phyloP scores from a whole-genome alignment of 2,113 vertebrate species.

The Oceanites oceanicus region DNA sequence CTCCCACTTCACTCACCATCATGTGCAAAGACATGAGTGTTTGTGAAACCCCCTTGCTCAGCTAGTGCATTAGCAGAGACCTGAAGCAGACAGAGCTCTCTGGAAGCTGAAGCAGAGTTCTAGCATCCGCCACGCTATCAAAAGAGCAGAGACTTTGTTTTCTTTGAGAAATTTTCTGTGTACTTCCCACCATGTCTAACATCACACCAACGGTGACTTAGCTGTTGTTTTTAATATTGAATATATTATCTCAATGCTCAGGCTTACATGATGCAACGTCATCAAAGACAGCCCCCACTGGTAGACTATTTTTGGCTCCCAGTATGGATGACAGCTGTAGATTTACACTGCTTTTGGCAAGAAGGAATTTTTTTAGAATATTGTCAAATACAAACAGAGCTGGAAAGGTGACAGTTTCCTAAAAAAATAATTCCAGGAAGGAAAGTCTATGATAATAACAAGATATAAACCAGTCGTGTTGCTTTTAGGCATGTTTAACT shows the following conservation, averaged over 20 bases:
- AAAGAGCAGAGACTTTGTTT: not conserved
- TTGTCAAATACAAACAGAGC: conserved; percentile 44
- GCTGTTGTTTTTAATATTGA: not conserved
- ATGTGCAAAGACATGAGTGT: not conserved
- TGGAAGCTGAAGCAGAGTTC: not conserved
- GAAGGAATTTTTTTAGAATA: not conserved
- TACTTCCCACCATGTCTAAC: not conserved
- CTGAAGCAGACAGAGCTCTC: not conserved
- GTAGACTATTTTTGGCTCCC: not conserved
- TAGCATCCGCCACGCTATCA: not conserved
- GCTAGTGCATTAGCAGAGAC: not conserved
- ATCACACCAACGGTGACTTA: not conserved
- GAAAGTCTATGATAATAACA: conserved; percentile 25
- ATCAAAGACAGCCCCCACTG: not conserved
- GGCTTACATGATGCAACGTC: not conserved
- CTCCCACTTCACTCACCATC: not conserved
- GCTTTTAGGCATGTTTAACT: conserved; percentile 7
- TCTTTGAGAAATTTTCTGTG: not conserved
- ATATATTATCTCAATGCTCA: not conserved
- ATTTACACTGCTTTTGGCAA: conserved; percentile 22
- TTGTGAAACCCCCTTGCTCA: not conserved
- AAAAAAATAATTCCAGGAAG: conserved; percentile 67
- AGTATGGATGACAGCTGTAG: conserved; percentile 10
- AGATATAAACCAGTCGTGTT: not conserved
- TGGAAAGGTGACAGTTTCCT: conserved; percentile 45